Evolutionary conservation across 2,888 invertebrate species (phyloP), one percentile per base, ranked within the genome.

Genomic region (Mayetiola destructor): DNA sequence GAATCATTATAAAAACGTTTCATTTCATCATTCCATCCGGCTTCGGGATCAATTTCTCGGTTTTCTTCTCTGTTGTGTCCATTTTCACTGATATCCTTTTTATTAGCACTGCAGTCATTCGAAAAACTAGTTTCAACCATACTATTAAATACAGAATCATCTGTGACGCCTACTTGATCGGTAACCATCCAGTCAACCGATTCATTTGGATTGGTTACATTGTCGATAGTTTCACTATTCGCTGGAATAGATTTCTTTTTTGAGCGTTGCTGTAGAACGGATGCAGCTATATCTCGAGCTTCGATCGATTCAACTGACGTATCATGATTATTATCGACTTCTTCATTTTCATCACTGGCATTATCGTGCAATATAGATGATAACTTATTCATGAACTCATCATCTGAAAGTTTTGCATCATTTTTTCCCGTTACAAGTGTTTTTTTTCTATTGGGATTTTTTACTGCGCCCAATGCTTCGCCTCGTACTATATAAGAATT

Each of bases 1-100:
- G 80, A 79, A 60, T 79, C 75, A 65, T 81, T 78, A 64, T 83
- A 83, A 69, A 81, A 83, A 59, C 76, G 75, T 59, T 76, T 75
- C 79, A 83, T 78, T 64, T 80, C 79, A 1, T 68, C 66, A 60
- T 66, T 70, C 73, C 72, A 73, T 18, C 70, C 69, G 32, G 67
- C 59, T 61, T 67, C 58, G 39, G 57, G 16, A 35, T 62, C 53
- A 16, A 40, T 21, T n/a, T 23, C 36, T 23, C 21, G 36, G 29
- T 8, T 4, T n/a, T 29, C 20, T 5, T 40, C 39, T n/a, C 12
- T 18, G 27, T 27, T 16, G 3, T 10, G 9, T 29, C 29, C 55
- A 55, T 18, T 21, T 29, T 27, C 21, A 32, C n/a, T 27, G 16
- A 2, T 8, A 6, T 55, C 21, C n/a, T 14, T 23, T 4, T 37